Conservation (phyloP, 2,797 vertebrate species). For the Anguilla megastoma region DNA sequence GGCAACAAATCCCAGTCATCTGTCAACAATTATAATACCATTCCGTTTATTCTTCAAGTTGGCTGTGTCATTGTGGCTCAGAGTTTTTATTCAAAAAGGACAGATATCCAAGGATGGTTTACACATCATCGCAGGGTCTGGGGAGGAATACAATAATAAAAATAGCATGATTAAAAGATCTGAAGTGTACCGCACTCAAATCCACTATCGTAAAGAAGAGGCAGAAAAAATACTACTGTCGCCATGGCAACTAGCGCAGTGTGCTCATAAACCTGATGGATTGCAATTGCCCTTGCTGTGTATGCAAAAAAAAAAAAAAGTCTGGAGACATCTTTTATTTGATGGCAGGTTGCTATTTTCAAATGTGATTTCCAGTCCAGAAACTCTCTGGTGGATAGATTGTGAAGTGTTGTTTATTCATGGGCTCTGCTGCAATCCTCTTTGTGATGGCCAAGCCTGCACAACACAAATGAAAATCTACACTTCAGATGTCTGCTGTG, state of each 20-base stretch:
- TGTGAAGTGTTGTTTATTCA: conserved; percentile 31
- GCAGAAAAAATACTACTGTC: conserved; percentile 53
- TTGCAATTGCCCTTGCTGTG: conserved; percentile 78
- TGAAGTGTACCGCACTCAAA: conserved; percentile 27
- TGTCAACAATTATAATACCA: conserved; percentile 34
- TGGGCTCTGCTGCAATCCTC: conserved; percentile 21
- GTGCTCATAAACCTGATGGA: conserved; percentile 78
- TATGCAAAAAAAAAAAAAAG: conserved; percentile 73
- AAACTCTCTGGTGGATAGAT: conserved; percentile 26
- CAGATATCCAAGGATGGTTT: conserved; percentile 20
- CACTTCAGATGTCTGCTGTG: conserved; percentile 15
- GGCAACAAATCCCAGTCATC: conserved; percentile 24
- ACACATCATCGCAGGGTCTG: conserved; percentile 24
- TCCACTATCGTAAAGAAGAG: conserved; percentile 31
- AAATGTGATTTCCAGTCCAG: conserved; percentile 29
- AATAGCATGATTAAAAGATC: conserved; percentile 38
- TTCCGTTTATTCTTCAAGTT: conserved; percentile 3
- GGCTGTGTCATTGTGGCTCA: conserved; percentile 17
- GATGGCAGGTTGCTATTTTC: conserved; percentile 36
- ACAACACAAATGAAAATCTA: background rate
- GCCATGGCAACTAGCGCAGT: conserved; percentile 73
- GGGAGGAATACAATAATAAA: conserved; percentile 16
- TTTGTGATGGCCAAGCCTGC: background rate
- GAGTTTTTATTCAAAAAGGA: conserved; percentile 10
- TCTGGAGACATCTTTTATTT: conserved; percentile 68